These are phyloP conservation scores for Temnothorax rugatulus DNA, from an alignment of 2,888 invertebrate species.

Conservation along the genomic window DNA sequence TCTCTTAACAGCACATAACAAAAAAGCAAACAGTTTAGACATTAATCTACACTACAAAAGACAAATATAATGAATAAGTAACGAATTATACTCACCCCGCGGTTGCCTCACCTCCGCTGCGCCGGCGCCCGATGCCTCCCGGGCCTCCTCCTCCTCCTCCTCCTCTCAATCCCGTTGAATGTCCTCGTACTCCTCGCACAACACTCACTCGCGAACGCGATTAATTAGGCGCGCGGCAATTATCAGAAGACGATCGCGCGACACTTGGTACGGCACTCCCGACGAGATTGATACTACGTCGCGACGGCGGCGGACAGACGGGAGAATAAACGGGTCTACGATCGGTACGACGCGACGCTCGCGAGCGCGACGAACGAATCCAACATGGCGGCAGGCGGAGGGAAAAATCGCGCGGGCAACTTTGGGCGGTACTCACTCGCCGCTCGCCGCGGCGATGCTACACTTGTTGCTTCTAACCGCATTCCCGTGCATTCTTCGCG, in stretches of 20 bases:
- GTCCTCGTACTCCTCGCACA: too few species aligned
- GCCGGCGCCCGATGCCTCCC: background rate
- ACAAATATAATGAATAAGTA: too few species aligned
- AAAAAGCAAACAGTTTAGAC: slow-evolving; percentile 25
- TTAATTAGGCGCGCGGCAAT: background rate
- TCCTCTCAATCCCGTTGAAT: background rate
- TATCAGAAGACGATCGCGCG: background rate
- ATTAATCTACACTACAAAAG: slow-evolving; percentile 22
- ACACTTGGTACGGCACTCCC: background rate
- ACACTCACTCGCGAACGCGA: background rate
- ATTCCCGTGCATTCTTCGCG: slow-evolving; percentile 2
- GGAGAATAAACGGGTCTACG: too few species aligned
- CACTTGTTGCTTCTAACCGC: slow-evolving; percentile 34
- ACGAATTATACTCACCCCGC: background rate
- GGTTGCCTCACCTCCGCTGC: background rate
- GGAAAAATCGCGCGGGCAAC: slow-evolving; percentile 1
- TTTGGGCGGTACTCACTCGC: background rate
- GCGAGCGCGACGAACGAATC: background rate
- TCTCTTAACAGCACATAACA: slow-evolving; percentile 21
- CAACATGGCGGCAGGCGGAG: background rate
- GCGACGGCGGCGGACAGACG: background rate
- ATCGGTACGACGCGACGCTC: too few species aligned
- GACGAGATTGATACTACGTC: background rate
- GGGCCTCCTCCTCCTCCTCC: background rate
- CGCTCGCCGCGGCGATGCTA: background rate